Evolutionary conservation across 1,140 invertebrate species (phyloP).

Genomic region (Drosophila kanapiae): DNA sequence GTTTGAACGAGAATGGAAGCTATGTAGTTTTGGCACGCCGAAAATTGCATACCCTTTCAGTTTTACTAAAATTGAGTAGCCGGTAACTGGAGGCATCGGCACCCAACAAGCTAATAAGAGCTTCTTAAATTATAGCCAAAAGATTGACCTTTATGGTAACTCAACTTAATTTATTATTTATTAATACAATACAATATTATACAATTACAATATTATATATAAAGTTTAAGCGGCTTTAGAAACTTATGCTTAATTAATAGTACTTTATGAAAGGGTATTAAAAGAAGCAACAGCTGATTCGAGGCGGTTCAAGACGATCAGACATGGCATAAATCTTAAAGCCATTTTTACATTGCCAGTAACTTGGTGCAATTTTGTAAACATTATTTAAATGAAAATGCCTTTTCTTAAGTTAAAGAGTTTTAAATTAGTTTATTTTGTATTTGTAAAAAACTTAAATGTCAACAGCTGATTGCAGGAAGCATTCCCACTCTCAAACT

Average conservation of each 20-base stretch:
- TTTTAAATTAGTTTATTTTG: too few species aligned
- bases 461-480: not conserved
- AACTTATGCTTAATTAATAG: not conserved
- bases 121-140: too few species aligned
- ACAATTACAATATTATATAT: not conserved
- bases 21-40: not conserved
- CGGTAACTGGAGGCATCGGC: too few species aligned
- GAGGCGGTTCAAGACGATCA: conserved; percentile 10
- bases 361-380: not conserved
- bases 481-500: not conserved
- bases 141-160: too few species aligned
- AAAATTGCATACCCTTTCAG: not conserved
- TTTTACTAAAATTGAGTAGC: too few species aligned
- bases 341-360: accelerated
- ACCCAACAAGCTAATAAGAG: too few species aligned
- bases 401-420: accelerated
- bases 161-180: too few species aligned
- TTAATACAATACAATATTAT: too few species aligned
- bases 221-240: not conserved
- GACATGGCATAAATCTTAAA: not conserved
- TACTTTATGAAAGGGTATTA: not conserved
- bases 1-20: conserved; percentile 23
- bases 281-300: conserved; percentile 40
- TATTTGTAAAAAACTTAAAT: not conserved
- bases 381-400: not conserved